phyloP scores from a whole-genome alignment of 2,888 invertebrate species.

The Eurytoma adleriae region DNA sequence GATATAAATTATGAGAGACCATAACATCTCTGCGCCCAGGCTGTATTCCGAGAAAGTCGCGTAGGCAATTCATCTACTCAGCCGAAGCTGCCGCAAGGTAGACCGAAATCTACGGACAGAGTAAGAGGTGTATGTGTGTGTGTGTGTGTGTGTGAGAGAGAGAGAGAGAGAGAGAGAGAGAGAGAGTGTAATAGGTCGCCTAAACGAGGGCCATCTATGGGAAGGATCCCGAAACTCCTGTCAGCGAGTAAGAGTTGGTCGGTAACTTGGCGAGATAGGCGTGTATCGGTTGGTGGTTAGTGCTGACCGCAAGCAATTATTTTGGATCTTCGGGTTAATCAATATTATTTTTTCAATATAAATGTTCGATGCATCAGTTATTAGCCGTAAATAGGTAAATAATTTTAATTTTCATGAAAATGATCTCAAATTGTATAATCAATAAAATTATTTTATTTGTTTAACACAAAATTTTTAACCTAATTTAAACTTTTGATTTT shows the following conservation, averaged over 20 bases:
- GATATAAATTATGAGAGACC: conserved; percentile 56
- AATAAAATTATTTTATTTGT: no score
- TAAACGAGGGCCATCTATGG: conserved; percentile 73
- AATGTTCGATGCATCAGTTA: neutral
- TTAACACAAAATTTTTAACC: no score
- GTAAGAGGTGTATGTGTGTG: neutral
- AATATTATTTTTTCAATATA: conserved; percentile 36
- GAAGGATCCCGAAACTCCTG: conserved; percentile 67
- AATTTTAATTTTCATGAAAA: no score
- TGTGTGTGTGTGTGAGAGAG: conserved; percentile 3
- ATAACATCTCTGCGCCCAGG: conserved; percentile 58
- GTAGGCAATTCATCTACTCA: conserved; percentile 73
- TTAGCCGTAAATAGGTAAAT: no score
- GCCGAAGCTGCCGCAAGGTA: conserved; percentile 64
- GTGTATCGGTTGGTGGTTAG: conserved; percentile 73
- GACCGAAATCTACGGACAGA: conserved; percentile 53
- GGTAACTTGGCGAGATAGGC: conserved; percentile 67
- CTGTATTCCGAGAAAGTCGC: conserved; percentile 60
- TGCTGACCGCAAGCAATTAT: conserved; percentile 47
- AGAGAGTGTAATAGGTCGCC: conserved; percentile 72
- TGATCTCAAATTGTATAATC: no score
- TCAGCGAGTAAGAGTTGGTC: conserved; percentile 66
- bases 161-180: conserved; percentile 11
- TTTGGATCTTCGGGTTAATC: conserved; percentile 35
- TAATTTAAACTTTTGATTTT: no score